Percentiles rank a stretch among this genome's conserved stretches.
Evolutionary conservation across 2,113 vertebrate genomes (phyloP).

Genomic region (Oncorhynchus tshawytscha): DNA sequence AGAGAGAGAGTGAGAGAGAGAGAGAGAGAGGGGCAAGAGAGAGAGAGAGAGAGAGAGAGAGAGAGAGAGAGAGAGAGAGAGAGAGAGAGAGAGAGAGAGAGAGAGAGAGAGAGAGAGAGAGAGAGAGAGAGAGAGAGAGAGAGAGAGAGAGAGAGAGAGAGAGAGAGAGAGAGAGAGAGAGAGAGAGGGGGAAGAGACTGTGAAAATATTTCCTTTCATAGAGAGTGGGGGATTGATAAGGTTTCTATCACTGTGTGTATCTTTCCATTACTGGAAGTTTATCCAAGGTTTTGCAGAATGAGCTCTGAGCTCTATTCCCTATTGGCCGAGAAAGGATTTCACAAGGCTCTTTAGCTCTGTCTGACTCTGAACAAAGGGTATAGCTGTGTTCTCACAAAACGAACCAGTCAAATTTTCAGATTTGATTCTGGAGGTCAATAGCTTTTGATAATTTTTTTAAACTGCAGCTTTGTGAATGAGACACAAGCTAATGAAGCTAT

Average conservation of each 20-base stretch:
- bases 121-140: no score
- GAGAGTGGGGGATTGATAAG: background rate
- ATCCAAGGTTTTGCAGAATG: background rate
- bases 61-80: background rate
- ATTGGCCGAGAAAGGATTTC: background rate
- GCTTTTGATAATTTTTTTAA: background rate
- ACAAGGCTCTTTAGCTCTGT: background rate
- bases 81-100: background rate
- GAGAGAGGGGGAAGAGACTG: no score
- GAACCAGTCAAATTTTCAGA: background rate
- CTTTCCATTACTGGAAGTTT: background rate
- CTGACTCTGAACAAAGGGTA: background rate
- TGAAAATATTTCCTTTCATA: background rate
- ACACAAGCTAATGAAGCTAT: background rate
- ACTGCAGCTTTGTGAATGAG: background rate
- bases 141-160: background rate
- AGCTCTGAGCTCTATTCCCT: constrained; percentile 3
- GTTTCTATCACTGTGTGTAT: background rate
- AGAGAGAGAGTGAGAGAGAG: background rate
- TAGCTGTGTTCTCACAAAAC: background rate
- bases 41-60: background rate
- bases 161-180: background rate
- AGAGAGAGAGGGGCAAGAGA: no score
- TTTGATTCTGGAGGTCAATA: background rate
- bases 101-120: background rate